Percentiles rank a stretch among this genome's conserved stretches.
Evolutionary conservation across 2,113 vertebrate genomes (phyloP).

Genomic region (Crotalus viridis): DNA sequence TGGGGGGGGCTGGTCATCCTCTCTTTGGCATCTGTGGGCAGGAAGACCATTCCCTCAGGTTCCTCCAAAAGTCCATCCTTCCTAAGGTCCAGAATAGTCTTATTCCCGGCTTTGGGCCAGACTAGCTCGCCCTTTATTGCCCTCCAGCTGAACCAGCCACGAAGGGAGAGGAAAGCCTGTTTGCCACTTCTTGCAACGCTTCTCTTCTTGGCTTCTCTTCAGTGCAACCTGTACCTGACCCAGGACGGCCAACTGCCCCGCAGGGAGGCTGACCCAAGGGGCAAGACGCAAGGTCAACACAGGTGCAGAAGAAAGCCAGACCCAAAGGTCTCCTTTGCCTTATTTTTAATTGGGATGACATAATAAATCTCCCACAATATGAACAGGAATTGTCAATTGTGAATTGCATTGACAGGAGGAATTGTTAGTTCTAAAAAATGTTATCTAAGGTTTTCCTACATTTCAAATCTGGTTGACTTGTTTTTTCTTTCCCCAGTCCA

Average conservation of each 20-base stretch:
- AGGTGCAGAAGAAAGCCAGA: background rate
- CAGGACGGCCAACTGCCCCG: background rate
- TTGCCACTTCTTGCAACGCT: background rate
- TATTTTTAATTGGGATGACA: background rate
- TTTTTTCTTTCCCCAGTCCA: background rate
- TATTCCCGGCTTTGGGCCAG: background rate
- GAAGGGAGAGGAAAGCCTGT: background rate
- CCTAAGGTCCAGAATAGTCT: background rate
- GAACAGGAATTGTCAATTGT: background rate
- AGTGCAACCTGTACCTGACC: background rate
- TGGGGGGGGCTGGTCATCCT: conserved; percentile 79
- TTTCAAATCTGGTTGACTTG: background rate
- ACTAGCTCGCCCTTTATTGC: background rate
- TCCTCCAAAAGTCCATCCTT: background rate
- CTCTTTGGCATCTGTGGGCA: conserved; percentile 49
- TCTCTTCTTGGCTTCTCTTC: background rate
- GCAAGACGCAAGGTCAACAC: background rate
- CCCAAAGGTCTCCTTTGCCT: background rate
- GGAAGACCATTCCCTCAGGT: accelerated
- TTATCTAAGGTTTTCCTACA: background rate
- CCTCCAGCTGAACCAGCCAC: background rate
- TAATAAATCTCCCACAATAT: background rate
- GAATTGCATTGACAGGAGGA: background rate
- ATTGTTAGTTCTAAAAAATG: background rate
- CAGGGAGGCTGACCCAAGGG: too few species aligned